Conservation (phyloP, 2,888 invertebrate genomes). For the Xylota segnis region DNA sequence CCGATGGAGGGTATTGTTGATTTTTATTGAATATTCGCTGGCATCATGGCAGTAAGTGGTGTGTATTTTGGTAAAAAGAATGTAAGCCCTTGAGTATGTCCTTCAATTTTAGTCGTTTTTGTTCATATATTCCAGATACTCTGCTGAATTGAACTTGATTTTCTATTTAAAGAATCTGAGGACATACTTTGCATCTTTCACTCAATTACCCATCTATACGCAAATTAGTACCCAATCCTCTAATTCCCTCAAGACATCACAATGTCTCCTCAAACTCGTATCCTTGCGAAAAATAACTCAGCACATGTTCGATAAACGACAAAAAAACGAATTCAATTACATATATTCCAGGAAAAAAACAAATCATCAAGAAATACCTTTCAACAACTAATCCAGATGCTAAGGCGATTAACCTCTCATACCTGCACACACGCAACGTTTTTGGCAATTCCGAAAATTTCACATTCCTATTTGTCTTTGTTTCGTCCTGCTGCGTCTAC, state of each 20-base stretch:
- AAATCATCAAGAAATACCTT: constrained; percentile 19
- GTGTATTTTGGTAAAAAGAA: no score
- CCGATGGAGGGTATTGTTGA: not conserved
- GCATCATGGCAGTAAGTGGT: no score
- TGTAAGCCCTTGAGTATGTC: no score
- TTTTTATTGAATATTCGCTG: not conserved
- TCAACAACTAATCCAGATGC: constrained; percentile 62
- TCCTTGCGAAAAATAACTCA: not conserved
- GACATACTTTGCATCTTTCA: not conserved
- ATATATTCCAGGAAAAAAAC: no score
- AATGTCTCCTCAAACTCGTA: not conserved
- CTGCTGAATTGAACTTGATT: no score
- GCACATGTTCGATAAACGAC: constrained; percentile 44
- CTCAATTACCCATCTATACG: constrained; percentile 43
- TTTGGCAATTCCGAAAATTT: constrained; percentile 50
- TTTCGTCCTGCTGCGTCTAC: constrained; percentile 14
- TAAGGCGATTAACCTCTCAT: constrained; percentile 67
- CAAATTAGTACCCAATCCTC: constrained; percentile 44
- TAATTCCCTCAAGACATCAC: constrained; percentile 11
- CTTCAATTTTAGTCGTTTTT: no score
- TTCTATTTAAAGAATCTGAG: no score
- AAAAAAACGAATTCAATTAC: not conserved
- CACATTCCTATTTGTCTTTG: constrained; percentile 19
- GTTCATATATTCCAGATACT: no score
- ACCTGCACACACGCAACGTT: constrained; percentile 29